Base-by-base conservation (phyloP, 92 coral and sea anemone species). In the Siderastrea siderea region DNA sequence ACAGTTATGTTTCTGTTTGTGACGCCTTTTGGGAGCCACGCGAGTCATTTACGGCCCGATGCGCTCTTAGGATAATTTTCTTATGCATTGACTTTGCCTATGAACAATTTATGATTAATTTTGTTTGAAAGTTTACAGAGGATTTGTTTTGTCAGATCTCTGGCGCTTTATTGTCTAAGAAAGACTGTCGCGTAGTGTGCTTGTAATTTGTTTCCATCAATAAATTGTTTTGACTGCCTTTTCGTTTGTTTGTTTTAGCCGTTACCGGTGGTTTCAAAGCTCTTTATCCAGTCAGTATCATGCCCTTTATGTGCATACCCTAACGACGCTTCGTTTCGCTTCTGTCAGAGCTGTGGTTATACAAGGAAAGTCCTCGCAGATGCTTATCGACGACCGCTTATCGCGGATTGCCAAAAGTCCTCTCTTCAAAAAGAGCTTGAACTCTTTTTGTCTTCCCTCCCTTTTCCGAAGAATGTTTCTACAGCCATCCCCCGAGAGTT, bases 341-440 rank as follows among this genome's bases (percentile, higher is more conserved):
- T 81, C 45, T 87, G 87, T 47, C 91, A 87, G 52, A 80, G 16
- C 5, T 87, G 91, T 48, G 91, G 91, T 38, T 81, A 80, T 17
- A 26, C 38, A 26, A 26, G 38, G 38, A 26, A 26, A 26, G 38
- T 26, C 38, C 38, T 26, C 38, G 38, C 5, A 62, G 47, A 62
- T 17, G 70, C 2, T 47, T 43, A 45, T 77, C 47, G 75, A 74
- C 89, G 11, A 66, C 54, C 45, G 54, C 15, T 46, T 61, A 10
- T 46, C 26, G 70, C 38, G 38, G 38, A 26, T 26, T 26, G 0
- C 45, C 89, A 85, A 47, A 85, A 85, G 53, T 65, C 66, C 4
- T 85, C 89, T 3, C 19, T 85, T 43, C 55, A 65, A 10, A 15
- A n/a, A 9, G 78, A 86, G 63, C 45, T 87, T 10, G 78, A 69